A percentile compares a stretch with the other conserved stretches of the same genome.
Evolutionary conservation across 2,113 vertebrate species (phyloP).

Genomic region (Hippocampus mohnikei): DNA sequence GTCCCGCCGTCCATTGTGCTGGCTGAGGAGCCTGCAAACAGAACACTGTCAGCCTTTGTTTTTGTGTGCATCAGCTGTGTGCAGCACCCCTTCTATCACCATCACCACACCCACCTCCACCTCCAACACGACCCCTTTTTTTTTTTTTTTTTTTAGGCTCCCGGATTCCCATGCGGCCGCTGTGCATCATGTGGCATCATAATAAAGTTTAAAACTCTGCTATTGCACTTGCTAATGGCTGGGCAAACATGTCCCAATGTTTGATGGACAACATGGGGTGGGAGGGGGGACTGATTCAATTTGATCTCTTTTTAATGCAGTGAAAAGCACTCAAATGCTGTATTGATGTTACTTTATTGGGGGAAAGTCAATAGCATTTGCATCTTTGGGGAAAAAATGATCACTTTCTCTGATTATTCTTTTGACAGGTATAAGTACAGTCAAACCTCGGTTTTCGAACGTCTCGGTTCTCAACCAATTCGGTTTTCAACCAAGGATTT

Average conservation of each 20-base stretch:
- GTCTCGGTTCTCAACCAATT: no score
- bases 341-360: neutral
- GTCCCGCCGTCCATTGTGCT: slow-evolving; percentile 71
- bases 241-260: slow-evolving; percentile 29
- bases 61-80: slow-evolving; percentile 63
- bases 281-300: neutral
- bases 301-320: neutral
- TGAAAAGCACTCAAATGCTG: neutral
- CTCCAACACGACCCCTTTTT: slow-evolving; percentile 28
- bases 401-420: no score
- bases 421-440: no score
- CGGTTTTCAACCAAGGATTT: no score
- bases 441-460: no score
- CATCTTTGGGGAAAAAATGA: no score
- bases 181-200: slow-evolving; percentile 57
- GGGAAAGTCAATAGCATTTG: neutral
- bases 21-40: slow-evolving; percentile 66
- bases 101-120: neutral
- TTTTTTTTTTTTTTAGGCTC: slow-evolving; percentile 57
- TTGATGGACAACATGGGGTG: no score
- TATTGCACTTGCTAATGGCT: slow-evolving; percentile 42
- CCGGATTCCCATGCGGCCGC: slow-evolving; percentile 49
- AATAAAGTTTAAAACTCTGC: slow-evolving; percentile 51
- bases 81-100: slow-evolving; percentile 3
- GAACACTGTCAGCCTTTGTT: slow-evolving; percentile 70